Conservation (phyloP, 2,113 vertebrate genomes). For the Vimba vimba region DNA sequence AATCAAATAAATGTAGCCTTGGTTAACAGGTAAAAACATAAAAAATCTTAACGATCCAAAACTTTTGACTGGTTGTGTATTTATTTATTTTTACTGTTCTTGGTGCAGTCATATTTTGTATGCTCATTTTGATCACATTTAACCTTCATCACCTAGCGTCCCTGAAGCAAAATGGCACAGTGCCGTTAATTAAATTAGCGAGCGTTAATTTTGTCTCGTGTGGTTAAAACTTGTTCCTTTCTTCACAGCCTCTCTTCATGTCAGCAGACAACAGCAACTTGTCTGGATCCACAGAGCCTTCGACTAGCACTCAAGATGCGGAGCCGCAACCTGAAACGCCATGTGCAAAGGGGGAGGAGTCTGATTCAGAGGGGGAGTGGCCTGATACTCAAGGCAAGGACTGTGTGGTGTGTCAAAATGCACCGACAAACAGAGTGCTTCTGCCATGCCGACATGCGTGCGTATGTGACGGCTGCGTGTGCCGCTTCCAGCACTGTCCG, state of each 20-base stretch:
- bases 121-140: conserved; percentile 4
- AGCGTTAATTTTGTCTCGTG: neutral
- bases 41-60: too few relatives aligned
- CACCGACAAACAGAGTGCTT: conserved; percentile 87
- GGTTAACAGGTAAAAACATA: too few relatives aligned
- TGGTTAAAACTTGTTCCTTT: conserved; percentile 24
- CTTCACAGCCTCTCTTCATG: conserved; percentile 92
- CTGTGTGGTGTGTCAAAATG: conserved; percentile 95
- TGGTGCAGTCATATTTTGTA: fast-evolving
- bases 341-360: conserved; percentile 63
- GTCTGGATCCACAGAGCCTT: neutral
- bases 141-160: neutral
- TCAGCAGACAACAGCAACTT: conserved; percentile 77
- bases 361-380: conserved; percentile 68
- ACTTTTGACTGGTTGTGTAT: too few relatives aligned
- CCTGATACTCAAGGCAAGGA: conserved; percentile 78
- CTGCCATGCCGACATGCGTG: conserved; percentile 93
- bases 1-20: too few relatives aligned
- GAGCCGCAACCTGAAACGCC: neutral
- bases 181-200: neutral
- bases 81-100: too few relatives aligned
- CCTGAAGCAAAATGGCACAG: neutral
- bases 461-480: conserved; percentile 85
- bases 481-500: conserved; percentile 89
- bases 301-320: neutral